Base-by-base conservation (phyloP, 2,888 invertebrate species). In the Scaeva pyrastri region DNA sequence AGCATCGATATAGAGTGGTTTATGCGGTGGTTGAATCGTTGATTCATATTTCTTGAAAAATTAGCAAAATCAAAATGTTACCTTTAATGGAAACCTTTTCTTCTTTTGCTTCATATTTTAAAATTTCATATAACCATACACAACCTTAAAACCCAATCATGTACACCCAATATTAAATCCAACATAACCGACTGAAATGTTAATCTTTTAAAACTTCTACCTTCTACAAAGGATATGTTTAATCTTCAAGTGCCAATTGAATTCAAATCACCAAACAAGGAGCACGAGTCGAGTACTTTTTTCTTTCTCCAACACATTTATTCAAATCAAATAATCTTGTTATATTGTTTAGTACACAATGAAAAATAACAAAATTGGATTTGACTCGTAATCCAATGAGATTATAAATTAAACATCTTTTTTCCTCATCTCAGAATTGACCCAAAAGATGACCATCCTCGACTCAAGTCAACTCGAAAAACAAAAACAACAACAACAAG, bases 321-420 rank as follows among this genome's bases (percentile, higher is more conserved):
- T 19, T n/a, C 31, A 43, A 31, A 12, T 5, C 2, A 12, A n/a
- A n/a, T 50, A 75, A 84, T 79, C 75, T 71, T 66, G 70, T 79
- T 75, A 75, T 66, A 79, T 79, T 84, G 84, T 84, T 79, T 75
- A 66, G n/a, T 58, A 71, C 64, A 75, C 79, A 84, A 71, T 75
- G 43, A 73, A 56, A 71, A 72, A 71, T 26, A 75, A 66, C 64
- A 41, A 74, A 84, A 84, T 84, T 84, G 79, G 79, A 84, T 84
- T 84, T 75, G 26, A 43, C 71, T 58, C 60, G 75, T 84, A 84
- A 84, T 84, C 79, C 84, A 64, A 66, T 68, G 36, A 74, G 84
- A 84, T 79, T 79, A 75, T 52, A 79, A 75, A 84, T 79, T 84
- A 75, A 71, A 75, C 45, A 21, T 72, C 31, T 74, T 60, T 66